Evolutionary conservation across 2,888 invertebrate species (phyloP).

Genomic region (Philereme transversata): DNA sequence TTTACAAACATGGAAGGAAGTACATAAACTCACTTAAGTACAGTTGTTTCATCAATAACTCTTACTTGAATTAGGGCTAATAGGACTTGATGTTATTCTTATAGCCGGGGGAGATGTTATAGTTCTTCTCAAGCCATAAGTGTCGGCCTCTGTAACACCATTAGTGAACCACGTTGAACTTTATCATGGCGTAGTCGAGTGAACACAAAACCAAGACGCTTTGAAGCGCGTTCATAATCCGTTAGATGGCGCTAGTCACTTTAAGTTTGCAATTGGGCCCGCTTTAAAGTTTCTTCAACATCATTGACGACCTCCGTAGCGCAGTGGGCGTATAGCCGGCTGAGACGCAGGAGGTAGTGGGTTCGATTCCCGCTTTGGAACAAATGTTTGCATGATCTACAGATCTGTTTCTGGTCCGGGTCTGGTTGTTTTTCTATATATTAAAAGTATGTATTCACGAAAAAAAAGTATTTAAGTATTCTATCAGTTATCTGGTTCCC

Average conservation of each 20-base stretch:
- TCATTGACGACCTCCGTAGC: too few relatives aligned
- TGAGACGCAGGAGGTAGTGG: too few relatives aligned
- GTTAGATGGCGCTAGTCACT: slow-evolving; percentile 30
- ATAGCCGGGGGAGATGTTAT: slow-evolving; percentile 57
- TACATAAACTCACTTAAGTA: slow-evolving; percentile 20
- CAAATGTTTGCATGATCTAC: too few relatives aligned
- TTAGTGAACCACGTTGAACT: slow-evolving; percentile 16
- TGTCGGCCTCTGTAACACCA: slow-evolving; percentile 64
- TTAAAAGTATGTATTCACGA: too few relatives aligned
- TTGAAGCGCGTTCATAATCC: background rate
- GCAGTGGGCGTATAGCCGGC: too few relatives aligned
- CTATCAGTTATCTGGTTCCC: too few relatives aligned
- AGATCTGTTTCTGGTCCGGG: too few relatives aligned
- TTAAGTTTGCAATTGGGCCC: background rate
- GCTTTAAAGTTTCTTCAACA: too few relatives aligned
- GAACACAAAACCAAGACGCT: background rate
- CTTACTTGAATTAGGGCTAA: slow-evolving; percentile 65
- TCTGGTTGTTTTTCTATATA: too few relatives aligned
- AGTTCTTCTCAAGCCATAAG: slow-evolving; percentile 53
- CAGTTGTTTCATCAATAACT: slow-evolving; percentile 28
- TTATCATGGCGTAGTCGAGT: background rate
- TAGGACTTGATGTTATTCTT: slow-evolving; percentile 52
- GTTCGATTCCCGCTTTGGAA: too few relatives aligned
- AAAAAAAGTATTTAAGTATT: too few relatives aligned
- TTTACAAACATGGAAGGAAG: slow-evolving; percentile 8